Conservation (phyloP, 2,113 vertebrate genomes). For the Chaetorhynchus papuensis region DNA sequence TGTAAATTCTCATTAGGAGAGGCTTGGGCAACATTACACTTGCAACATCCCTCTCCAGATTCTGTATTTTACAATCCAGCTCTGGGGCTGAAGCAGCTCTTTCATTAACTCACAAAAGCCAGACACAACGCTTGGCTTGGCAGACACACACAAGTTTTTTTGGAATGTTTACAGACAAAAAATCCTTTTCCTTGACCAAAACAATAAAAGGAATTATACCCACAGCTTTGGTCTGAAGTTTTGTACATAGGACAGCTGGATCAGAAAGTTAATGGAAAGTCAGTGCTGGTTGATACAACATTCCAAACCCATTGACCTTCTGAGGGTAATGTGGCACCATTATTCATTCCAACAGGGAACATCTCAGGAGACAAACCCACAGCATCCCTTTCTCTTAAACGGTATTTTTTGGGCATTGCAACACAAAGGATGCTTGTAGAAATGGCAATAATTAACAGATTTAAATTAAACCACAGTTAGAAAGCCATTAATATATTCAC, state of each 20-base stretch:
- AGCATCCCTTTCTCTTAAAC: not conserved
- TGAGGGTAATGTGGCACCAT: not conserved
- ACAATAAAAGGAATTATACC: conserved; percentile 7
- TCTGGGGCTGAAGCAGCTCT: conserved; percentile 2
- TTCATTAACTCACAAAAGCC: conserved; percentile 38
- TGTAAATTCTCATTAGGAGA: conserved; percentile 54
- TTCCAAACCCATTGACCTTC: not conserved
- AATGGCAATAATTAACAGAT: not conserved
- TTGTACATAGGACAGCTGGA: not conserved
- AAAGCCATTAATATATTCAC: not conserved
- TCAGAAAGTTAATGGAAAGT: not conserved
- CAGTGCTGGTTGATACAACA: not conserved
- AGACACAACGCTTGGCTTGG: conserved; percentile 15
- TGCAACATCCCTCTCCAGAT: conserved; percentile 33
- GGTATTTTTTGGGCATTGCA: not conserved
- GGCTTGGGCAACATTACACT: conserved; percentile 39
- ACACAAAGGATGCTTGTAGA: not conserved
- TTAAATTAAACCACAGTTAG: not conserved
- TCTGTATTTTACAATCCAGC: not conserved
- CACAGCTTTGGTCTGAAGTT: not conserved
- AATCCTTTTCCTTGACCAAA: conserved; percentile 20
- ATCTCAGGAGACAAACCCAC: not conserved
- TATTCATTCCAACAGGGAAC: not conserved
- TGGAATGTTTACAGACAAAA: conserved; percentile 26
- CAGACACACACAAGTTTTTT: not conserved